Percentiles rank a stretch among this genome's conserved stretches.
phyloP scores from a whole-genome alignment of 2,797 vertebrate genomes.

The Clarias laeviceps region DNA sequence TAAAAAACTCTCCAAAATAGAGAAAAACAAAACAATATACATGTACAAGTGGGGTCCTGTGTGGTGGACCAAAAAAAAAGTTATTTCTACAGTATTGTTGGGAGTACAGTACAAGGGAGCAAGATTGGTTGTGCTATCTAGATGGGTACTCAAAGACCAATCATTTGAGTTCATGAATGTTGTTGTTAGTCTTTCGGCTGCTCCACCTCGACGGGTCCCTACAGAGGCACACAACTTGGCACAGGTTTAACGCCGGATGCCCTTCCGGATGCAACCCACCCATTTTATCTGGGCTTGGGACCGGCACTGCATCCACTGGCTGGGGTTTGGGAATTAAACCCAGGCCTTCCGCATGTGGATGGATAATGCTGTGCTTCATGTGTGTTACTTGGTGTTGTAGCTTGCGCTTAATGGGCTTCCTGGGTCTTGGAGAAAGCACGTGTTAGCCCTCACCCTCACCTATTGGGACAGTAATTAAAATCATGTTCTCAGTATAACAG shows the following conservation, averaged over 20 bases:
- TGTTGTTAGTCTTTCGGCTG: no score
- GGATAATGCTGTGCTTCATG: background rate
- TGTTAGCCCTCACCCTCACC: background rate
- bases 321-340: no score
- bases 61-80: background rate
- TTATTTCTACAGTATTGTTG: background rate
- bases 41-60: background rate
- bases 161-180: background rate
- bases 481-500: background rate
- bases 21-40: background rate
- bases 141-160: background rate
- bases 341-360: background rate
- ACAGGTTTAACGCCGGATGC: no score
- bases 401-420: background rate
- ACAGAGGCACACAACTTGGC: no score
- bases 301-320: no score
- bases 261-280: no score
- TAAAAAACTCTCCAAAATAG: background rate
- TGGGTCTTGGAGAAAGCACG: background rate
- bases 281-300: no score
- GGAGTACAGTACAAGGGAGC: background rate
- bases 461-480: background rate
- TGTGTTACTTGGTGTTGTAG: background rate
- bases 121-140: background rate
- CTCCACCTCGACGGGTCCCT: no score